Evolutionary conservation across 2,888 invertebrate species (phyloP), one percentile per base, ranked within the genome.

Genomic region (Omphaloscelis lunosa): DNA sequence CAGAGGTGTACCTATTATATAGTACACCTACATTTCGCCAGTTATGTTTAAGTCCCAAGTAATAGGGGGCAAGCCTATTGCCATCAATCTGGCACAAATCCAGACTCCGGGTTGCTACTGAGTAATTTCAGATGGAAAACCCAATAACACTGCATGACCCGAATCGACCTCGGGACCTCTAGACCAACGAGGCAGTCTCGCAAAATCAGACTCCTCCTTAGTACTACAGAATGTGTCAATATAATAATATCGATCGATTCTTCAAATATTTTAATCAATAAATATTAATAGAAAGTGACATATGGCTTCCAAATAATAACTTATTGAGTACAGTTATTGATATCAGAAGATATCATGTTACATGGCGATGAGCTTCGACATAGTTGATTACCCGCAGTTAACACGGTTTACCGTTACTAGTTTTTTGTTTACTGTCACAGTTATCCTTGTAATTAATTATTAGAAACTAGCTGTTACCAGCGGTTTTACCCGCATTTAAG

Each of bases 211-310:
- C 15, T 11, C 15, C 15, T 45, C 45, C 15, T 15, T 45, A 0
- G 17, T 17, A 48, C 48, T 48, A 48, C 11, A 41, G 12, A 48
- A 48, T 48, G 3, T 59, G 48, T 59, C 80, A 78, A 59, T 68
- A 53, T 29, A 34, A 34, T 27, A 58, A 53, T 53, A 65, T 5
- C 59, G 27, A 78, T 66, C 71, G 20, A 78, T 83, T 63, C 17
- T 23, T 84, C 51, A 61, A 11, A 61, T 17, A 48, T 58, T 29
- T 56, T 45, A 72, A 70, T 41, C 66, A 79, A 87, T 86, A 79
- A 87, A 87, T 85, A 79, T 73, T 66, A 76, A 79, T 87, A 85
- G 87, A 87, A 86, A 85, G 85, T 80, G 75, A 78, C 41, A 53
- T 65, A 53, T 65, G 34, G 20, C 77, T 85, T 87, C 85, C 67